Percentiles rank a stretch among this genome's conserved stretches.
Evolutionary conservation across 2,797 vertebrate genomes (phyloP).

Genomic region (Botia almorhae): DNA sequence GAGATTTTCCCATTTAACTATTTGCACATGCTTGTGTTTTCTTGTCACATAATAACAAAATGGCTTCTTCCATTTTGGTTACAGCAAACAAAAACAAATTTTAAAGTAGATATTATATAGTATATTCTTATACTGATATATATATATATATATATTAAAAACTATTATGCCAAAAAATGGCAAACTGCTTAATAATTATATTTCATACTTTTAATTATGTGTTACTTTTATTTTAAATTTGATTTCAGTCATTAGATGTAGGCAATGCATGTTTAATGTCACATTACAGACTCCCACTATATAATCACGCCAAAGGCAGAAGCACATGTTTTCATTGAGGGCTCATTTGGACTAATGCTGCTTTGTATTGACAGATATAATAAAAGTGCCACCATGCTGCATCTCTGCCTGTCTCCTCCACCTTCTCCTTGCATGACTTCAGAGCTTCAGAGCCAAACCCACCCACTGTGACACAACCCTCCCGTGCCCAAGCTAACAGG

Average conservation of each 20-base stretch:
- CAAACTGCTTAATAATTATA: too few relatives aligned
- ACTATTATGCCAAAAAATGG: too few relatives aligned
- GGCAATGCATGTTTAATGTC: too few relatives aligned
- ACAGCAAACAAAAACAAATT: too few relatives aligned
- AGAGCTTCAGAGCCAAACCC: slow-evolving; percentile 51
- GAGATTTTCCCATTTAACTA: not conserved
- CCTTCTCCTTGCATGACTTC: slow-evolving; percentile 52
- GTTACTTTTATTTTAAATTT: too few relatives aligned
- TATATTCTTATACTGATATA: too few relatives aligned
- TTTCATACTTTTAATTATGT: too few relatives aligned
- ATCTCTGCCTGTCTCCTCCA: slow-evolving; percentile 58
- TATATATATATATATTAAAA: too few relatives aligned
- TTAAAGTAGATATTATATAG: too few relatives aligned
- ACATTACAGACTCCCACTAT: not conserved
- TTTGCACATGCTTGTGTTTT: not conserved
- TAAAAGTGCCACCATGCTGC: slow-evolving; percentile 51
- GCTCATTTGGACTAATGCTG: slow-evolving; percentile 59
- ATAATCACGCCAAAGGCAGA: not conserved
- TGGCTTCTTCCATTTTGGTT: too few relatives aligned
- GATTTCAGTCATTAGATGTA: too few relatives aligned
- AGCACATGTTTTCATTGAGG: not conserved
- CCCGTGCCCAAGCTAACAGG: slow-evolving; percentile 27
- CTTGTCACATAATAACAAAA: too few relatives aligned
- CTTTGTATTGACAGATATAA: slow-evolving; percentile 59
- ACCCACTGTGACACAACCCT: slow-evolving; percentile 44